Evolutionary conservation across 2,113 vertebrate genomes (phyloP), one percentile per base, ranked within the genome.

Genomic region (Hystrix brachyura): DNA sequence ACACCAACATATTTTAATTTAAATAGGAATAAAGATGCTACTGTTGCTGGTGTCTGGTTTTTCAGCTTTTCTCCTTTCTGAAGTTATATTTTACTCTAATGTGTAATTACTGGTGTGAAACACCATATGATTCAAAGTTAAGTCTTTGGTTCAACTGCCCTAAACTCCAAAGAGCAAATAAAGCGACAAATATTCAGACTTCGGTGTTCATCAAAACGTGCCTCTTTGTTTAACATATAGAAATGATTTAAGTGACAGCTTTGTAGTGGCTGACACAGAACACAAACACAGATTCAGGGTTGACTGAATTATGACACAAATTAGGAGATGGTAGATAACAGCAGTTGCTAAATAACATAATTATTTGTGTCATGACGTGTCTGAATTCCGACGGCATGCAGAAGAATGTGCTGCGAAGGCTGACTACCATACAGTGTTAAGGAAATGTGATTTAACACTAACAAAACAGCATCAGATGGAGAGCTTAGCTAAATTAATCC

Each of bases 401-500:
- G 59, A 74, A 64, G 34, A 18, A 18, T 25, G 32, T 21, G 69
- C 53, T 86, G 25, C 7, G 57, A 53, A 34, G 69, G n/a, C 84
- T 48, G 92, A 69, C 53, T 46, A 32, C n/a, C 46, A 38, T 59
- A 89, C 96, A 95, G 76, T 46, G 32, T 69, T 87, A 92, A 69
- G 55, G 21, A 90, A 87, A 96, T 90, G 23, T 55, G 48, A 94
- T 93, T 87, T 80, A 87, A 76, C 85, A 60, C n/a, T 53, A 46
- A 80, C 62, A 87, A 79, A 92, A 69, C 17, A 80, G 57, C 79
- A 71, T 94, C 83, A 74, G 57, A 92, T 60, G 64, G 80, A 85
- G 93, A 84, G 38, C 59, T 81, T 23, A 76, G 69, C 71, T 91
- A 87, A 64, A 95, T 92, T 55, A 95, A 95, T 79, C 81, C 64